These are phyloP conservation scores for Ailuropoda melanoleuca DNA, from an alignment of 2,113 vertebrate genomes.

Conservation along the genomic window DNA sequence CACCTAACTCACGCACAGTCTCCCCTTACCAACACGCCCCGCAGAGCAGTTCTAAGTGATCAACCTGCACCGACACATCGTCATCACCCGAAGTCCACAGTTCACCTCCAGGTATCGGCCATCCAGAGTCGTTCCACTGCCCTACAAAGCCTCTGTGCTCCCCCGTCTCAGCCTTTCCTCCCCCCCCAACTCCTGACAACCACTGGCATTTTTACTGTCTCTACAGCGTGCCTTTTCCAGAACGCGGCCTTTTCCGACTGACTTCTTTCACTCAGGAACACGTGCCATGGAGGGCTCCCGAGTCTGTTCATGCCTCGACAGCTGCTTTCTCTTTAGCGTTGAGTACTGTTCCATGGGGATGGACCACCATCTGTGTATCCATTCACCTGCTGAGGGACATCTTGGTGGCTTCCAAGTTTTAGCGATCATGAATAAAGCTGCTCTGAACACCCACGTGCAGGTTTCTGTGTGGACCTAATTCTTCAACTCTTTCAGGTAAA, in stretches of 20 bases:
- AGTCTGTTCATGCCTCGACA: background rate
- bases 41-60: accelerated
- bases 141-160: background rate
- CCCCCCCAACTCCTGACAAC: background rate
- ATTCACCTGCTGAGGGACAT: background rate
- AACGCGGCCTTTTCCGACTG: background rate
- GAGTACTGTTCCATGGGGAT: background rate
- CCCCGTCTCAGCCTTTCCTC: background rate
- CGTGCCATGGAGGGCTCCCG: background rate
- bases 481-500: background rate
- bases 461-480: background rate
- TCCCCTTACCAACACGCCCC: no score
- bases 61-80: accelerated
- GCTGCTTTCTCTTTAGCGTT: background rate
- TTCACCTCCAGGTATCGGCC: background rate
- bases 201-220: background rate
- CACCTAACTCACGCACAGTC: accelerated
- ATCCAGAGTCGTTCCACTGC: background rate
- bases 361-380: background rate
- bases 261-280: background rate
- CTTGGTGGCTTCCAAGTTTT: background rate
- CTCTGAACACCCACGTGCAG: background rate
- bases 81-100: accelerated
- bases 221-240: background rate
- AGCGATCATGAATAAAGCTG: background rate